These are phyloP conservation scores for Halocynthia aurantium DNA, from an alignment of 23 tunicate species.

Conservation along the genomic window DNA sequence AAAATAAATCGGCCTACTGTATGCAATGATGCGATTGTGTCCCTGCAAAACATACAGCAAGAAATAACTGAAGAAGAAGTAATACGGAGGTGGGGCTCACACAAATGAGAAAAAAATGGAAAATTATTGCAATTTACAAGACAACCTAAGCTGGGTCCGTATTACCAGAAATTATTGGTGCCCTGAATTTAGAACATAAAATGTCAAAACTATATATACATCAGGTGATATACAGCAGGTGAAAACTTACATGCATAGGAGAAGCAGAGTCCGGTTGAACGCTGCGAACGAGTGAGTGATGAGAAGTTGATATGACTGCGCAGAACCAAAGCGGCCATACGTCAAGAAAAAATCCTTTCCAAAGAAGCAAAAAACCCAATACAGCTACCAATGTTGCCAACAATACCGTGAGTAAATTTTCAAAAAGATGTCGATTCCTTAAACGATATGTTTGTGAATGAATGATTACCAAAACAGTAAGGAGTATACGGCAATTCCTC, in stretches of 20 bases:
- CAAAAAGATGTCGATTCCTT: slow-evolving; percentile 20
- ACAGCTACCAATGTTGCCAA: slow-evolving; percentile 38
- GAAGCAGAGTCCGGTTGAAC: slow-evolving; percentile 89
- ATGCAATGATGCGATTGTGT: slow-evolving; percentile 73
- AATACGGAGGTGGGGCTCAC: not conserved
- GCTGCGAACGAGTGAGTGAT: slow-evolving; percentile 65
- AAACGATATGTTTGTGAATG: slow-evolving; percentile 2
- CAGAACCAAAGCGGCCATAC: slow-evolving; percentile 77
- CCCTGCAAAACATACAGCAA: slow-evolving; percentile 32
- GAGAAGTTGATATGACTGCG: slow-evolving; percentile 76
- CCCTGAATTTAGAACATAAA: no score
- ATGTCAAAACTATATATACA: no score
- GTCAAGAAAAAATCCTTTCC: slow-evolving; percentile 35
- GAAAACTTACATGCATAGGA: slow-evolving; percentile 86
- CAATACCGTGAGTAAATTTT: slow-evolving; percentile 25
- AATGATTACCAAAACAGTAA: no score
- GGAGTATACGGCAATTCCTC: not conserved
- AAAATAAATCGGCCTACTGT: slow-evolving; percentile 84
- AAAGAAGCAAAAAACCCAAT: slow-evolving; percentile 39
- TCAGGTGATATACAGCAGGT: no score
- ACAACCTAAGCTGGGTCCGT: no score
- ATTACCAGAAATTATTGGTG: no score
- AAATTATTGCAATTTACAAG: no score
- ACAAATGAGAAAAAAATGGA: no score
- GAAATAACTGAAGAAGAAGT: not conserved